These are phyloP conservation scores for Nothocercus julius DNA, from an alignment of 2,113 vertebrate genomes.

Conservation along the genomic window DNA sequence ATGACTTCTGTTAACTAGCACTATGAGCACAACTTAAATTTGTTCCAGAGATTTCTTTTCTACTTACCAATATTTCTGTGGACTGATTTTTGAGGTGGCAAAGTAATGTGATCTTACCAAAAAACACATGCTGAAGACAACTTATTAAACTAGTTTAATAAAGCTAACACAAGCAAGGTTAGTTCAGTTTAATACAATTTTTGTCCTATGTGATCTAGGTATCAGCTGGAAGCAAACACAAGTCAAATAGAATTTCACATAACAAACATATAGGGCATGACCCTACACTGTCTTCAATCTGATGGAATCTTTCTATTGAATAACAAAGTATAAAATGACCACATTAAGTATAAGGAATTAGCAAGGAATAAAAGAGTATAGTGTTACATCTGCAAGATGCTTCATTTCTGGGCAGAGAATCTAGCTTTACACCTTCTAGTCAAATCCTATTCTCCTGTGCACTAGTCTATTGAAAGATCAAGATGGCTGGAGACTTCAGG, in stretches of 20 bases:
- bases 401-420: not conserved
- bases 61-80: not conserved
- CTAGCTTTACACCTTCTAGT: not conserved
- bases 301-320: not conserved
- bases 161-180: not conserved
- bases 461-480: not conserved
- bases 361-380: not conserved
- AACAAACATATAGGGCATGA: not conserved
- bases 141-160: not conserved
- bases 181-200: not conserved
- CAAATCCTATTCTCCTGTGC: not conserved
- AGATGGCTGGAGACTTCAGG: not conserved
- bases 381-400: not conserved
- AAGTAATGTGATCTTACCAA: not conserved
- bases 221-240: not conserved
- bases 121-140: rapidly evolving
- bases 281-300: not conserved
- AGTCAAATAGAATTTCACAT: not conserved
- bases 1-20: not conserved
- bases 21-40: not conserved
- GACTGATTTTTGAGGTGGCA: not conserved
- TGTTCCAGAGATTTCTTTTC: not conserved
- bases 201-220: not conserved
- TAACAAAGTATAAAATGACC: not conserved
- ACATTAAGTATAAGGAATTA: not conserved